phyloP scores from a whole-genome alignment of 2,113 vertebrate genomes.

The Azemiops feae region DNA sequence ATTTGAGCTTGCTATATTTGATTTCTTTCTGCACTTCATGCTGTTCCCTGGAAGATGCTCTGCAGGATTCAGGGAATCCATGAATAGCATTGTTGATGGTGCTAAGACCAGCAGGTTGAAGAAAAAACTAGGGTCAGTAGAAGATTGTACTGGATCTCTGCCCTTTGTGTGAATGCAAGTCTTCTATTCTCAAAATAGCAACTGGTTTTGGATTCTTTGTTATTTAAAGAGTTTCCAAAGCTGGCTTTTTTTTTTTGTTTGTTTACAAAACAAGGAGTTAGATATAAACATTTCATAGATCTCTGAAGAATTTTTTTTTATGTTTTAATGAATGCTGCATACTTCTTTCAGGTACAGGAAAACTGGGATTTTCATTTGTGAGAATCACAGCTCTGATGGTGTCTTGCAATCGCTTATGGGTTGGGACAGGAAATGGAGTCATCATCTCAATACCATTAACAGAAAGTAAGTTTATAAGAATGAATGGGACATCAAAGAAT shows the following conservation, averaged over 20 bases:
- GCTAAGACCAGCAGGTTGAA: neutral
- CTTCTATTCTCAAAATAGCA: neutral
- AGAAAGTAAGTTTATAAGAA: slow-evolving; percentile 78
- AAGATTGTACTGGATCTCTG: neutral
- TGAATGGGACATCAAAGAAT: neutral
- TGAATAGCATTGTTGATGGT: too few relatives aligned
- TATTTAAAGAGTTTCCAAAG: neutral
- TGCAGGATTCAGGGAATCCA: neutral
- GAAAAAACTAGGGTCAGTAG: neutral
- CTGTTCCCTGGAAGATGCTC: neutral
- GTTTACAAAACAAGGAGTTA: neutral
- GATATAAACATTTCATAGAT: neutral
- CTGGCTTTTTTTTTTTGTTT: neutral
- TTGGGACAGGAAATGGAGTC: slow-evolving; percentile 90
- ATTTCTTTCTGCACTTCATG: neutral
- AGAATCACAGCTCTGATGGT: slow-evolving; percentile 91
- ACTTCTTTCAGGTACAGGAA: slow-evolving; percentile 81
- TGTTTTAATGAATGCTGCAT: slow-evolving; percentile 60
- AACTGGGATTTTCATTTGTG: slow-evolving; percentile 91
- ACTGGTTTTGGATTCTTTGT: neutral
- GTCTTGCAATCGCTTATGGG: slow-evolving; percentile 88
- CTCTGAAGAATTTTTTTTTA: slow-evolving; percentile 9
- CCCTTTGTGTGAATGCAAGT: neutral
- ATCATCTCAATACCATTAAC: slow-evolving; percentile 92
- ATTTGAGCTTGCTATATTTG: neutral